phyloP scores from a whole-genome alignment of 1,140 invertebrate genomes.

The Drosophila pseudoananassae region DNA sequence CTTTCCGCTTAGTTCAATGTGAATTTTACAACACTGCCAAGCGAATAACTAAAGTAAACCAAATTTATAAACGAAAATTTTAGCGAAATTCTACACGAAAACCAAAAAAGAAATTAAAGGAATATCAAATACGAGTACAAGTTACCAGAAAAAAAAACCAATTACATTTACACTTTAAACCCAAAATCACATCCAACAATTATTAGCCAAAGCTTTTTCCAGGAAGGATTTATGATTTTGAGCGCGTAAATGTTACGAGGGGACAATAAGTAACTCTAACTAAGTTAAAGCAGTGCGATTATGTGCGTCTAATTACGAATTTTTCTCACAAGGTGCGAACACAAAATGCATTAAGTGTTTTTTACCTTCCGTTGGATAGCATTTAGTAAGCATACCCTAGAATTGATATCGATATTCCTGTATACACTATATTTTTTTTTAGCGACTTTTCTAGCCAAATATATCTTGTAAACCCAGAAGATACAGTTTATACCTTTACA shows the following conservation, averaged over 20 bases:
- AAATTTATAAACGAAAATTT: slow-evolving; percentile 35
- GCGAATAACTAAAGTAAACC: slow-evolving; percentile 30
- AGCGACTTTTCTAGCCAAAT: slow-evolving; percentile 47
- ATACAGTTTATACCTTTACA: slow-evolving; percentile 58
- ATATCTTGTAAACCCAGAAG: slow-evolving; percentile 33
- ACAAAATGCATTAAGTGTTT: slow-evolving; percentile 13
- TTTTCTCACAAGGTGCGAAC: slow-evolving; percentile 25
- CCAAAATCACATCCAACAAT: not conserved
- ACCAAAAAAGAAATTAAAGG: not conserved
- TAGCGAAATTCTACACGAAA: slow-evolving; percentile 44
- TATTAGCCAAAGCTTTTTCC: slow-evolving; percentile 42
- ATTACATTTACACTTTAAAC: slow-evolving; percentile 25
- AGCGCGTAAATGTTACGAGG: slow-evolving; percentile 34
- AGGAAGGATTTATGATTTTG: slow-evolving; percentile 15
- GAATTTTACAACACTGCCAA: slow-evolving; percentile 49
- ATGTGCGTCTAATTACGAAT: slow-evolving; percentile 37
- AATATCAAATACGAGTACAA: slow-evolving; percentile 44
- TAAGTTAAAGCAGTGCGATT: slow-evolving; percentile 40
- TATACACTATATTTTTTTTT: slow-evolving; percentile 41
- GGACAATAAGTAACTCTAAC: slow-evolving; percentile 53
- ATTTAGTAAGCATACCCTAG: slow-evolving; percentile 21
- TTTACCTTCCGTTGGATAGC: slow-evolving; percentile 37
- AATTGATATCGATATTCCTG: slow-evolving; percentile 29
- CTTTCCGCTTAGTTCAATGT: slow-evolving; percentile 43
- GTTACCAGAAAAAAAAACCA: slow-evolving; percentile 2